These are phyloP conservation scores for Aphelinus atriplicis DNA, from an alignment of 1,140 invertebrate species.

Conservation along the genomic window DNA sequence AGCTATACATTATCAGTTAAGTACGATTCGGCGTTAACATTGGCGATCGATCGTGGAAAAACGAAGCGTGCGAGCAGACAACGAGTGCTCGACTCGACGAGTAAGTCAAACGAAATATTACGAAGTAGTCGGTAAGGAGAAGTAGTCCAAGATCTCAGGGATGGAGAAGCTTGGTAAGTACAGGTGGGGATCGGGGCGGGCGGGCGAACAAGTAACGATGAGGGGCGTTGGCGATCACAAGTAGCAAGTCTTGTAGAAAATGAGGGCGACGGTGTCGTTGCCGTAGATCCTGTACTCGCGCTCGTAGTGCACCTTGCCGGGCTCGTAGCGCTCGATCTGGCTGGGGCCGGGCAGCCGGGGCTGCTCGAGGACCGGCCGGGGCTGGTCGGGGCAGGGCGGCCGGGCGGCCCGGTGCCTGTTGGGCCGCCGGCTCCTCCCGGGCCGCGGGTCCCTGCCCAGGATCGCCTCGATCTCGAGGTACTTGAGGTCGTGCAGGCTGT, in stretches of 20 bases:
- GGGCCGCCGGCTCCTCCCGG: slow-evolving; percentile 40
- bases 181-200: no score
- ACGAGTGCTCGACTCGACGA: no score
- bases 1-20: no score
- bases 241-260: slow-evolving; percentile 65
- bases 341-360: slow-evolving; percentile 10
- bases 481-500: slow-evolving; percentile 58
- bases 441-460: slow-evolving; percentile 47
- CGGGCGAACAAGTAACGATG: background rate
- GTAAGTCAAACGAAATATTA: no score
- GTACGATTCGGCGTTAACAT: no score
- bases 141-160: no score
- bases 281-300: slow-evolving; percentile 64
- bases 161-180: no score
- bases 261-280: slow-evolving; percentile 62
- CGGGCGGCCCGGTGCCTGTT: slow-evolving; percentile 25
- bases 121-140: no score
- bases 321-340: slow-evolving; percentile 50
- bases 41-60: no score
- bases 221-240: slow-evolving; percentile 55
- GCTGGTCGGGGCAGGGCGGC: slow-evolving; percentile 41
- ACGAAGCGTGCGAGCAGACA: no score
- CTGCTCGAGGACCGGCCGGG: slow-evolving; percentile 39
- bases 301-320: slow-evolving; percentile 63
- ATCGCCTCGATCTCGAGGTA: slow-evolving; percentile 57